Percentiles rank a stretch among this genome's conserved stretches.
Conservation (phyloP, 2,113 vertebrate species). For the Ondatra zibethicus region DNA sequence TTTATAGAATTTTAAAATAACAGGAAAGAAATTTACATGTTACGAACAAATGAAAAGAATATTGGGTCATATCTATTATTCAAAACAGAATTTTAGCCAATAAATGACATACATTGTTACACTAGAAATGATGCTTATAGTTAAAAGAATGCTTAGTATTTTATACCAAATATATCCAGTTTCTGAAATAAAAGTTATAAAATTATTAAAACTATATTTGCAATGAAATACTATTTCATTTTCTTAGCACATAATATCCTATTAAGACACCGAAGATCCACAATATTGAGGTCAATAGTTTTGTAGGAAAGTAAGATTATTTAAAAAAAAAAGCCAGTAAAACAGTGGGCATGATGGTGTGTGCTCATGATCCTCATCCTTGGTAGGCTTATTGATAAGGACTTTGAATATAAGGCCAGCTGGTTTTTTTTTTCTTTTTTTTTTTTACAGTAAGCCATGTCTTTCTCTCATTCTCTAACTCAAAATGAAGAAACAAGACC, state of each 20-base stretch:
- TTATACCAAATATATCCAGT: background rate
- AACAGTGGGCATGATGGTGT: background rate
- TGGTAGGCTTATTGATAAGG: too few relatives aligned
- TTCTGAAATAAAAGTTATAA: conserved; percentile 30
- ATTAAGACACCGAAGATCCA: conserved; percentile 6
- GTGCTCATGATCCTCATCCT: too few relatives aligned
- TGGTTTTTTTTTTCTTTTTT: too few relatives aligned
- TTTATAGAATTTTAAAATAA: background rate
- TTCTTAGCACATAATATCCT: background rate
- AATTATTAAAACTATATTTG: background rate
- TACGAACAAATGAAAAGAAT: background rate
- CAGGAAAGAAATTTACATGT: background rate
- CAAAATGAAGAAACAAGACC: too few relatives aligned
- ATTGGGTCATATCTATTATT: background rate
- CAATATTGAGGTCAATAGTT: background rate
- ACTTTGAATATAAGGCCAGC: too few relatives aligned
- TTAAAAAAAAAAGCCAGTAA: background rate
- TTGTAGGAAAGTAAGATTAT: background rate
- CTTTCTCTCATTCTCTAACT: too few relatives aligned
- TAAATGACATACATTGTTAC: background rate
- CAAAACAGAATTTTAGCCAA: conserved; percentile 23
- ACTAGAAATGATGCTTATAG: background rate
- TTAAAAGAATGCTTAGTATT: background rate
- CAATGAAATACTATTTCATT: background rate
- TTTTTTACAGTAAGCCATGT: too few relatives aligned